A percentile compares a stretch with the other conserved stretches of the same genome.
phyloP scores from a whole-genome alignment of 2,888 invertebrate genomes.

The Drosophila kokeensis region DNA sequence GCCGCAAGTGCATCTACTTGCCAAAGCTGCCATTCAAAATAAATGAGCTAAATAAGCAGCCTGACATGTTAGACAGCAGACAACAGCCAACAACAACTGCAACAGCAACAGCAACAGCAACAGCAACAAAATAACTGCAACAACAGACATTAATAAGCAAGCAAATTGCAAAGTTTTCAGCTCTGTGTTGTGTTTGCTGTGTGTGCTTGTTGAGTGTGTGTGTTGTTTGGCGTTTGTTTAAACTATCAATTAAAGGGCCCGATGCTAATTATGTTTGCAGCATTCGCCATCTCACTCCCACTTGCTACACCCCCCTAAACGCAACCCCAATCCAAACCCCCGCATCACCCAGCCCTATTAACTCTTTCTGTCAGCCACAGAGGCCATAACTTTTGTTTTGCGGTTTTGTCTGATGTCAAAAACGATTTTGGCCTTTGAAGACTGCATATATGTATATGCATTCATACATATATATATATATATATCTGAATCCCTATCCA shows the following conservation, averaged over 20 bases:
- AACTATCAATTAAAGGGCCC: constrained; percentile 78
- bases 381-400: constrained; percentile 46
- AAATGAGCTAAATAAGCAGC: constrained; percentile 81
- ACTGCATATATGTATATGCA: constrained; percentile 1
- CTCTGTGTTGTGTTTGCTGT: constrained; percentile 4
- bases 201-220: constrained; percentile 11
- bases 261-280: constrained; percentile 75
- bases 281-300: constrained; percentile 17
- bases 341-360: not conserved
- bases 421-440: constrained; percentile 32
- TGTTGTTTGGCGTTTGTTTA: constrained; percentile 57
- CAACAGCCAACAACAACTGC: constrained; percentile 26
- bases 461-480: not conserved
- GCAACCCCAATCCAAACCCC: not conserved
- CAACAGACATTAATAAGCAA: constrained; percentile 69
- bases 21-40: constrained; percentile 78
- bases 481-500: constrained; percentile 9
- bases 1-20: constrained; percentile 71
- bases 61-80: constrained; percentile 63
- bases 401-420: constrained; percentile 42
- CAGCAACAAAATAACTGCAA: constrained; percentile 17
- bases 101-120: constrained; percentile 10
- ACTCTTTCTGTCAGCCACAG: constrained; percentile 24
- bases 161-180: constrained; percentile 70
- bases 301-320: not conserved